These are phyloP conservation scores for Drosophila watanabei DNA, from an alignment of 1,140 invertebrate genomes.

Conservation along the genomic window DNA sequence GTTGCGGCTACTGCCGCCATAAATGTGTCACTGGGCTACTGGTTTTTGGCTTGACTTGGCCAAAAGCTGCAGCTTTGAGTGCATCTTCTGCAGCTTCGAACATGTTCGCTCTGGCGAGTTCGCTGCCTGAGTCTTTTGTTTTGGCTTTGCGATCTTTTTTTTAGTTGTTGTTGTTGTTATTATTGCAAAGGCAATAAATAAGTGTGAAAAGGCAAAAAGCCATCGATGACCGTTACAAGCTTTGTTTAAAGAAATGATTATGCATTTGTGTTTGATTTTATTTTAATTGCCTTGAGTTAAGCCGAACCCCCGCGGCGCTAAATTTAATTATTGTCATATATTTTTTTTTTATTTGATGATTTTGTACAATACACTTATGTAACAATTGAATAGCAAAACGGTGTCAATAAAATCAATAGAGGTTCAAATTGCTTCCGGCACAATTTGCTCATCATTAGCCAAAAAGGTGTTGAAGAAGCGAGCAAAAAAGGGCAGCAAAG, in stretches of 20 bases:
- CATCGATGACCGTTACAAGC: slow-evolving; percentile 57
- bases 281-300: slow-evolving; percentile 40
- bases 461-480: slow-evolving; percentile 59
- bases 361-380: slow-evolving; percentile 60
- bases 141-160: slow-evolving; percentile 12
- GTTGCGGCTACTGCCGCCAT: slow-evolving; percentile 31
- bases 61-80: slow-evolving; percentile 35
- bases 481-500: slow-evolving; percentile 30
- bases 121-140: slow-evolving; percentile 72
- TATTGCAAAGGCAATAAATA: slow-evolving; percentile 10
- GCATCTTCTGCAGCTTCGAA: slow-evolving; percentile 37
- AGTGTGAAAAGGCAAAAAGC: slow-evolving; percentile 47
- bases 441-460: slow-evolving; percentile 79
- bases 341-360: slow-evolving; percentile 45
- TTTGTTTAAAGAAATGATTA: slow-evolving; percentile 64
- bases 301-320: slow-evolving; percentile 15
- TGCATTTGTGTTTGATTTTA: slow-evolving; percentile 57
- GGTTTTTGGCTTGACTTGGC: slow-evolving; percentile 21
- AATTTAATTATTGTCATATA: slow-evolving; percentile 34
- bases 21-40: slow-evolving; percentile 70
- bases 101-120: slow-evolving; percentile 61
- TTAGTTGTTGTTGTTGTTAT: not conserved
- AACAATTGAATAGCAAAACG: slow-evolving; percentile 63
- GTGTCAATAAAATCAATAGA: slow-evolving; percentile 79
- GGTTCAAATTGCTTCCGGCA: slow-evolving; percentile 70